Conservation (phyloP, 2,113 vertebrate species). For the Serilophus lunatus region DNA sequence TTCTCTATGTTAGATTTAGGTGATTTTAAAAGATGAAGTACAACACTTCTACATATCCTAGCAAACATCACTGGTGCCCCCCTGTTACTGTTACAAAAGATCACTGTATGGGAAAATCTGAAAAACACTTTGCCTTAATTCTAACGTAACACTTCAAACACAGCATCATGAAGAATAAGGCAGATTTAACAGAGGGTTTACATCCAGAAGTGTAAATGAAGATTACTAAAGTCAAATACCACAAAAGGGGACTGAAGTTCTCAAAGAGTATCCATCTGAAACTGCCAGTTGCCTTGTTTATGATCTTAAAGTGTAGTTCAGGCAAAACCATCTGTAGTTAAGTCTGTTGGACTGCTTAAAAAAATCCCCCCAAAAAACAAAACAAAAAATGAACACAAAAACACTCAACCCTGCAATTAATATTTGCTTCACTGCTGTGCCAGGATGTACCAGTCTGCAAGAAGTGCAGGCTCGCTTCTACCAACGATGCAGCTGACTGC, state of each 20-base stretch:
- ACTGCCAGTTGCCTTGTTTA: neutral
- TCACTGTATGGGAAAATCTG: neutral
- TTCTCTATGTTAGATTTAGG: neutral
- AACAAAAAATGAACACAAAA: neutral
- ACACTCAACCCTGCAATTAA: neutral
- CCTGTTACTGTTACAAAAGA: neutral
- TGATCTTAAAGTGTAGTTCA: neutral
- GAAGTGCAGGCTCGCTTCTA: neutral
- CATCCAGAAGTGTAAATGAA: neutral
- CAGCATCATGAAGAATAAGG: neutral
- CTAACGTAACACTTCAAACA: neutral
- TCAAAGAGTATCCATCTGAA: neutral
- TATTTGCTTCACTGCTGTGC: neutral
- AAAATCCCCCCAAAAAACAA: neutral
- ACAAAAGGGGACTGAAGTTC: neutral
- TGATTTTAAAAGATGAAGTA: neutral
- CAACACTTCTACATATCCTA: neutral
- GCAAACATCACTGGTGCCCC: neutral
- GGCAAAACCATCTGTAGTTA: neutral
- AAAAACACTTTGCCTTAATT: neutral
- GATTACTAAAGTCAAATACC: neutral
- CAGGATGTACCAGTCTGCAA: neutral
- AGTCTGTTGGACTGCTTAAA: neutral
- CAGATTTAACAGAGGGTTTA: neutral
- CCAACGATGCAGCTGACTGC: neutral